Conservation (phyloP, 1,140 invertebrate species). For the Anagrus nilaparvatae region DNA sequence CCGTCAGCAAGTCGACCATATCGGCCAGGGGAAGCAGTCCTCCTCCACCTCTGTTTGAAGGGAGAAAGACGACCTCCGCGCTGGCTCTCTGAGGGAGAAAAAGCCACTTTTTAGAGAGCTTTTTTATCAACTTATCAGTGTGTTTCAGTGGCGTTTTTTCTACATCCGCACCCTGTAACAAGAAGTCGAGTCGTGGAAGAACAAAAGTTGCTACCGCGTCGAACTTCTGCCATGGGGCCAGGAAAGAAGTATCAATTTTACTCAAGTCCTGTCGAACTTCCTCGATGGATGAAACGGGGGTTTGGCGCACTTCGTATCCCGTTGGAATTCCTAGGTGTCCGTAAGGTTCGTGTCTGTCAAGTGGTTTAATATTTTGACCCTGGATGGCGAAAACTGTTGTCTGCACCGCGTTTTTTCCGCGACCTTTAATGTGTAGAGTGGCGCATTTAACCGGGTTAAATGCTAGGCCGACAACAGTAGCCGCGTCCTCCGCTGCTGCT, state of each 20-base stretch:
- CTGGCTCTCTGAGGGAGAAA: too few species aligned
- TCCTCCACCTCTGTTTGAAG: too few species aligned
- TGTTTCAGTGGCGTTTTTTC: too few species aligned
- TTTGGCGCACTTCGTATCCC: slow-evolving; percentile 15
- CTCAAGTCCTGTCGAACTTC: slow-evolving; percentile 8
- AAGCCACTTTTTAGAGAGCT: too few species aligned
- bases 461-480: slow-evolving; percentile 7
- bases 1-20: too few species aligned
- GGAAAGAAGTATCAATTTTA: slow-evolving; percentile 17
- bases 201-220: too few species aligned
- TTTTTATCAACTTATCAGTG: too few species aligned
- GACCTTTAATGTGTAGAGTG: neutral
- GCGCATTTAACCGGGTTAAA: slow-evolving; percentile 13
- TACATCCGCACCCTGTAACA: too few species aligned
- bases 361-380: neutral
- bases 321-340: slow-evolving; percentile 22
- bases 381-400: slow-evolving; percentile 5
- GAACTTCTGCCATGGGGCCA: slow-evolving; percentile 36
- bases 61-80: too few species aligned
- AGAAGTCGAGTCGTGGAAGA: too few species aligned
- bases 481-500: neutral
- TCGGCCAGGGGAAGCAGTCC: too few species aligned
- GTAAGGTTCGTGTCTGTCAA: slow-evolving; percentile 18
- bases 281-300: slow-evolving; percentile 8
- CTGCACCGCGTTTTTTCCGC: neutral